Percentiles rank a stretch among this genome's conserved stretches.
phyloP scores from a whole-genome alignment of 2,113 vertebrate genomes.

The Myanophis thanlyinensis region DNA sequence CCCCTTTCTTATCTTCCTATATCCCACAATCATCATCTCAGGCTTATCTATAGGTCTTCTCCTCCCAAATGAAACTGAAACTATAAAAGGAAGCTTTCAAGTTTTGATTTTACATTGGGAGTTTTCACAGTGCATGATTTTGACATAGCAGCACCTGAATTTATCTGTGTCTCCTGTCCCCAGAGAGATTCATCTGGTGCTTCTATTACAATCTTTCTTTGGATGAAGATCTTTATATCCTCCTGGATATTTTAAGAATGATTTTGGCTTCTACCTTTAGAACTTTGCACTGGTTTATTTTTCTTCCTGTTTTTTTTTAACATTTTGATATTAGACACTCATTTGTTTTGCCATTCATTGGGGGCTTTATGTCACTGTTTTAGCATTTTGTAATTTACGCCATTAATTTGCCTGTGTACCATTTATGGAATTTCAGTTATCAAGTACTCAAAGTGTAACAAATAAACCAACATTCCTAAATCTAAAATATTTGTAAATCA shows the following conservation, averaged over 20 bases:
- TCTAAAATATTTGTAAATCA: background rate
- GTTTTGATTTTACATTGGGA: background rate
- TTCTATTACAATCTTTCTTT: background rate
- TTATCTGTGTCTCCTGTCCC: background rate
- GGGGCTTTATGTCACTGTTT: background rate
- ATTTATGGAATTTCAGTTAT: background rate
- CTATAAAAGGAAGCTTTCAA: background rate
- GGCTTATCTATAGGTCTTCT: background rate
- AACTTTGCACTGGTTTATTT: background rate
- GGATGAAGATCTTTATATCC: background rate
- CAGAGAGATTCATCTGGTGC: background rate
- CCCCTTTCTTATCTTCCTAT: background rate
- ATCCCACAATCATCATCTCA: background rate
- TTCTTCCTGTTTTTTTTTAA: background rate
- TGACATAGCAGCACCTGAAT: background rate
- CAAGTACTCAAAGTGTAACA: background rate
- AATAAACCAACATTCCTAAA: background rate
- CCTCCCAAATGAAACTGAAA: background rate
- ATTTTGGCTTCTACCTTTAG: background rate
- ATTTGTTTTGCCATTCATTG: background rate
- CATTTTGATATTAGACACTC: background rate
- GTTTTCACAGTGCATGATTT: background rate
- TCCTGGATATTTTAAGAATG: background rate
- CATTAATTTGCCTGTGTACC: background rate
- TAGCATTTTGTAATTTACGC: background rate